Evolutionary conservation across 1,140 invertebrate species (phyloP).

Genomic region (Drosophila busckii): DNA sequence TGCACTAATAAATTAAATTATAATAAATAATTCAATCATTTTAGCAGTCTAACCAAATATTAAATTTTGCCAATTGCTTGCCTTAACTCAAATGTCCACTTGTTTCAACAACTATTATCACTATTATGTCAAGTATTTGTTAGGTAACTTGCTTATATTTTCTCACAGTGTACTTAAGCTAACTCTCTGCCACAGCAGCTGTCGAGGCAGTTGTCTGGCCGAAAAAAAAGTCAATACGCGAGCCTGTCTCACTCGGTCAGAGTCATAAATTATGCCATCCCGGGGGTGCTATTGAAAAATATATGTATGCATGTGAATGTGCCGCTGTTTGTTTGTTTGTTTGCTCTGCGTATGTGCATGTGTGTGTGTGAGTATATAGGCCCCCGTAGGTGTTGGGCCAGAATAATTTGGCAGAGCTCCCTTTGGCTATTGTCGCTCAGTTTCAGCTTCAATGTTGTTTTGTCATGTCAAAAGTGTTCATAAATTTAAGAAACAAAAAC

Average conservation of each 20-base stretch:
- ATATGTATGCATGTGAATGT: constrained; percentile 19
- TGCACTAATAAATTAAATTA: too few species aligned
- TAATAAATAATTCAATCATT: too few species aligned
- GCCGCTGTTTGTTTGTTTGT: constrained; percentile 42
- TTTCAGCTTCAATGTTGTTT: constrained; percentile 17
- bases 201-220: too few species aligned
- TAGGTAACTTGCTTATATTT: too few species aligned
- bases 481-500: constrained; percentile 63
- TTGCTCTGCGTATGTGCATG: constrained; percentile 18
- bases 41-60: too few species aligned
- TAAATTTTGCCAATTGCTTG: too few species aligned
- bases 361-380: constrained; percentile 44
- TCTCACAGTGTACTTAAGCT: too few species aligned
- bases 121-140: too few species aligned
- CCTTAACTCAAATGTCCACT: too few species aligned
- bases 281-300: constrained; percentile 68
- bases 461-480: constrained; percentile 68
- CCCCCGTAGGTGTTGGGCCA: constrained; percentile 50
- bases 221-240: constrained; percentile 66
- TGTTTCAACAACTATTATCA: too few species aligned
- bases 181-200: constrained; percentile 42
- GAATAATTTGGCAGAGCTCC: constrained; percentile 32
- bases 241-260: constrained; percentile 54
- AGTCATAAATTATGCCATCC: constrained; percentile 74
- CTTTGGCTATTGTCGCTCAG: constrained; percentile 8